phyloP scores from a whole-genome alignment of 2,113 vertebrate species.

The Silurus meridionalis region DNA sequence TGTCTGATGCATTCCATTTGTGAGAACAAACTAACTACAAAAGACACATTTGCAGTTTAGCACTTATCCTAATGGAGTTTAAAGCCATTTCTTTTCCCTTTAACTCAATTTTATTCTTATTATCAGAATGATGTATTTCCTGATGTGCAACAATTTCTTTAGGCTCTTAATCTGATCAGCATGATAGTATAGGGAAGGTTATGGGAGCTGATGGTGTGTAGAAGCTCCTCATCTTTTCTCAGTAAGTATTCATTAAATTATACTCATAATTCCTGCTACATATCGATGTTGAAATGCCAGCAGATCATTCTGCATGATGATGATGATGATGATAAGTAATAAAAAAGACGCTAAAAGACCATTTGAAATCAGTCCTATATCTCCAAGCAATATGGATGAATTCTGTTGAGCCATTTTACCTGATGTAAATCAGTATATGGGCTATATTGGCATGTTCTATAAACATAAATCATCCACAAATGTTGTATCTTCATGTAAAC shows the following conservation, averaged over 20 bases:
- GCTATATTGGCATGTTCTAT: not conserved
- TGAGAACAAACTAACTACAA: not conserved
- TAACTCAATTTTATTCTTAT: constrained; percentile 13
- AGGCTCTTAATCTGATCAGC: not conserved
- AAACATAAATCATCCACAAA: not conserved
- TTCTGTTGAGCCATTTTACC: constrained; percentile 10
- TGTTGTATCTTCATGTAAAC: not conserved
- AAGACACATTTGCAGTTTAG: constrained; percentile 6
- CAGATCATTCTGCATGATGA: not conserved
- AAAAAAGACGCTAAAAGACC: constrained; percentile 8
- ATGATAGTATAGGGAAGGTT: not conserved
- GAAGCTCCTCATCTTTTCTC: not conserved
- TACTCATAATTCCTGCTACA: not conserved
- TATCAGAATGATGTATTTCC: not conserved
- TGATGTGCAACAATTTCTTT: not conserved
- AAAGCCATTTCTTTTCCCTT: not conserved
- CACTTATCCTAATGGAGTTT: not conserved
- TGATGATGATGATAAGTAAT: constrained; percentile 2
- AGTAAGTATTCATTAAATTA: constrained; percentile 15
- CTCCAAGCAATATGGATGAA: not conserved
- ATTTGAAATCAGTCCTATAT: not conserved
- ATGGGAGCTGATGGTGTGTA: not conserved
- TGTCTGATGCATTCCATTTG: not conserved
- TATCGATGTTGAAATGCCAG: constrained; percentile 1
- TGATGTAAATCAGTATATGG: not conserved